Conservation (phyloP, 2,113 vertebrate genomes). For the Eurypyga helias region DNA sequence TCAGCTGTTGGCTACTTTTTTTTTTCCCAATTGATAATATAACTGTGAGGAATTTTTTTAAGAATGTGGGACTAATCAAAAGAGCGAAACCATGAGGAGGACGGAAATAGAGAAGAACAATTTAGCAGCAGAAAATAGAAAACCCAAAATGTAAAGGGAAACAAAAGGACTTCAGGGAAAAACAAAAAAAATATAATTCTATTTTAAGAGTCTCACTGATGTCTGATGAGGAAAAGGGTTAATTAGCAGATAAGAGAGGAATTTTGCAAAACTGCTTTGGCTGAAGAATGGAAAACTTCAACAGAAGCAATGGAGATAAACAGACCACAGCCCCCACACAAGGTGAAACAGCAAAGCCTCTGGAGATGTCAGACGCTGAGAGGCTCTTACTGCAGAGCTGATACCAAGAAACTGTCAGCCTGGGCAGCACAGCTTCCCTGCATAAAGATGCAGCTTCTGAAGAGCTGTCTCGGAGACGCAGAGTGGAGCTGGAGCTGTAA, state of each 20-base stretch:
- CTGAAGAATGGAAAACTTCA: neutral
- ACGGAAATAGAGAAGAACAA: neutral
- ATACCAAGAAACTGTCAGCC: neutral
- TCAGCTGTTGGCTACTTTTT: neutral
- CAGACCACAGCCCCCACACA: neutral
- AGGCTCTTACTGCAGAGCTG: neutral
- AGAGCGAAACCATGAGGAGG: neutral
- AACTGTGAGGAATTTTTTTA: neutral
- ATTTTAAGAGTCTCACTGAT: neutral
- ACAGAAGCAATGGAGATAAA: neutral
- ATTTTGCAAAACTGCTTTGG: neutral
- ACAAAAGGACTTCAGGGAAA: neutral
- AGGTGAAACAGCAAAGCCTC: neutral
- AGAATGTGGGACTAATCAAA: neutral
- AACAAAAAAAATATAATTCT: neutral
- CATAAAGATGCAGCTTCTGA: neutral
- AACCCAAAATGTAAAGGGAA: neutral
- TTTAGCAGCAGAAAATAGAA: neutral
- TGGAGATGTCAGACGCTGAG: neutral
- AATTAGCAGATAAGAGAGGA: conserved; percentile 34
- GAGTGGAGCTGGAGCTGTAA: neutral
- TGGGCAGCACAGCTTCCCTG: neutral
- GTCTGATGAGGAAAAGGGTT: conserved; percentile 38
- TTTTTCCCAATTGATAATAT: neutral
- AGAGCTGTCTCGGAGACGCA: neutral